Evolutionary conservation across 1,140 invertebrate species (phyloP), one percentile per base, ranked within the genome.

Genomic region (Ips nitidus): DNA sequence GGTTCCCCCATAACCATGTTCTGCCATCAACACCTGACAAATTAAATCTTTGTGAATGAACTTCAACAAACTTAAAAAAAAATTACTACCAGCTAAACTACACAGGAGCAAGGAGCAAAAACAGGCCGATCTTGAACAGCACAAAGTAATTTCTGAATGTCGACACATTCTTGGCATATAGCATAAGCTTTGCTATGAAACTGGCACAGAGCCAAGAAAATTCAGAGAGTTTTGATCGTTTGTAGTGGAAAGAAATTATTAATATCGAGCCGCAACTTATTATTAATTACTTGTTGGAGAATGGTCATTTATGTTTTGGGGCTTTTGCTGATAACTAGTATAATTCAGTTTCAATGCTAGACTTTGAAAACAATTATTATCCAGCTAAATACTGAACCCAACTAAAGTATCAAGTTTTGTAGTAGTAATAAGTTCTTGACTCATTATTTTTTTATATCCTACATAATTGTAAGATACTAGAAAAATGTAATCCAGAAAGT

Each of bases 1-100:
- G 89, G 88, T 79, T 88, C 86, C 72, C 75, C 80, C 75, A 84
- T 80, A 75, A 84, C 80, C 85, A 86, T 70, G 61, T 70, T 70
- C 45, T 70, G 68, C 68, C 68, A 70, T 70, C 55, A 71, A 73
- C 61, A 71, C 57, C 50, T 60, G 37, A 39, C 39, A 41, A 57
- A 59, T 58, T 22, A 22, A 22, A 22, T 22, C 22, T 22, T 22
- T 22, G 22, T 22, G 22, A 22, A 22, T 22, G 22, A 22, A 22
- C 22, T 22, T 22, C 22, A 22, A 22, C 22, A 22, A 22, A 22
- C 22, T 22, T 22, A 22, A 22, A 22, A 0, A n/a, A 68, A 58
- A 71, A 39, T 6, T 22, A 22, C 22, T 22, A 22, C 22, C 22
- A 22, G 22, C 3, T 41, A 37, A 52, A 5, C 52, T 38, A 47